Base-by-base conservation (phyloP, 30 jellyfish, hydroid and myxozoan species). In the Morbakka virulenta region DNA sequence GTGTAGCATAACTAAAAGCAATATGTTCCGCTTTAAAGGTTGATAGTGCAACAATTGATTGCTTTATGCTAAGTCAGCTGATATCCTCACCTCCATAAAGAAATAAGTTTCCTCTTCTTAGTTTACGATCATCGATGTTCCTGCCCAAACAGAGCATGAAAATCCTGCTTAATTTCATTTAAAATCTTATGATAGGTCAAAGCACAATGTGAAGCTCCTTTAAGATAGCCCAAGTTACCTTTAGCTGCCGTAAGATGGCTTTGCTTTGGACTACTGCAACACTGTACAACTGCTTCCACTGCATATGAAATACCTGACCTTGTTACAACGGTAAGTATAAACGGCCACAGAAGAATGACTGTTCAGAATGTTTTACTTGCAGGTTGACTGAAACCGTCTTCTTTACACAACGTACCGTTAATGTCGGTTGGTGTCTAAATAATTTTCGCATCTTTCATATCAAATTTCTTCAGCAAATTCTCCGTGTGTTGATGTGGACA, bases 31-130 rank as follows among this genome's bases (percentile, higher is more conserved):
- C 81, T 36, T 51, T 51, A 23, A 71, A 23, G 4, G 82, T 70
- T 11, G 82, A 70, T n/a, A 70, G 30, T 25, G 35, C 26, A 31
- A 70, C 76, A 4, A 30, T 36, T 25, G 20, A 11, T 27, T 70
- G 82, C 28, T 70, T 70, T n/a, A n/a, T 24, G 30, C 82, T 70
- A 53, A 35, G 73, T 71, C 73, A 70, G 50, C 82, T 70, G 31
- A 33, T 70, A 12, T 69, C 35, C 1, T 27, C 82, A 4, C 82
- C 82, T 2, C 49, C 73, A 14, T 4, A 4, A 2, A 70, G n/a
- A 70, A 70, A 70, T 17, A 70, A 69, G 14, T 48, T 4, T 35
- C 82, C 82, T 1, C 48, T 4, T 36, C 48, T 70, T 4, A 71
- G 28, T 22, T 28, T 25, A 4, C 82, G n/a, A 31, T 70, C 82